Evolutionary conservation across 2,888 invertebrate genomes (phyloP).

Genomic region (Drosophila falleni): DNA sequence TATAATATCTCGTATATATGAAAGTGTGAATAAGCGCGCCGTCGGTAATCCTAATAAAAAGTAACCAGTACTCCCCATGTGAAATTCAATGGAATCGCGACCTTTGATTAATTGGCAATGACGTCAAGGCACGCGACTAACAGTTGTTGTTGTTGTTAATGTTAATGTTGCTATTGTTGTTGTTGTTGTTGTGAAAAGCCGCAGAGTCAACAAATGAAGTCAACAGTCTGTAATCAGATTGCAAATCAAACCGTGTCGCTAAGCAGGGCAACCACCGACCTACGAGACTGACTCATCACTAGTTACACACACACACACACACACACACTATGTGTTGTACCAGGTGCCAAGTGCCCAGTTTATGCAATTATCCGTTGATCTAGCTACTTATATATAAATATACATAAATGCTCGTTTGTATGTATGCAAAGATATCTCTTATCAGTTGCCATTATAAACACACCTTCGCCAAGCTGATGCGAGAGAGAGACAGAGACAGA

Average conservation of each 20-base stretch:
- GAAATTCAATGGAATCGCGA: conserved; percentile 50
- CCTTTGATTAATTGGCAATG: conserved; percentile 61
- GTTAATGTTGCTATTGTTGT: neutral
- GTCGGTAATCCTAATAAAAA: conserved; percentile 7
- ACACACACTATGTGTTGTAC: neutral
- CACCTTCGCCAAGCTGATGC: neutral
- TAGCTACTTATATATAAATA: neutral
- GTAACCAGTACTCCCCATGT: conserved; percentile 11
- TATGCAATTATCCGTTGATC: neutral
- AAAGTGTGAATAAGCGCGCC: conserved; percentile 8
- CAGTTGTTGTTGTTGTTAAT: conserved; percentile 14
- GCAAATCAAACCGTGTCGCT: conserved; percentile 47
- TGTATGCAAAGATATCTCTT: conserved; percentile 16
- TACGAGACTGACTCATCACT: conserved; percentile 31
- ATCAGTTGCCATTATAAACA: conserved; percentile 23
- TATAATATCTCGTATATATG: neutral
- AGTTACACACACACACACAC: neutral
- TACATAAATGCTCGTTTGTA: neutral
- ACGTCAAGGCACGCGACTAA: conserved; percentile 73
- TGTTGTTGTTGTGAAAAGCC: conserved; percentile 33
- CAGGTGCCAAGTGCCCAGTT: neutral
- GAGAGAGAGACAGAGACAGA: neutral
- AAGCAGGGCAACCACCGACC: conserved; percentile 53
- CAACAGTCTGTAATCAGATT: conserved; percentile 33
- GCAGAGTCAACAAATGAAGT: conserved; percentile 18